These are phyloP conservation scores for Ectemnius lituratus DNA, from an alignment of 2,888 invertebrate species.

Conservation along the genomic window DNA sequence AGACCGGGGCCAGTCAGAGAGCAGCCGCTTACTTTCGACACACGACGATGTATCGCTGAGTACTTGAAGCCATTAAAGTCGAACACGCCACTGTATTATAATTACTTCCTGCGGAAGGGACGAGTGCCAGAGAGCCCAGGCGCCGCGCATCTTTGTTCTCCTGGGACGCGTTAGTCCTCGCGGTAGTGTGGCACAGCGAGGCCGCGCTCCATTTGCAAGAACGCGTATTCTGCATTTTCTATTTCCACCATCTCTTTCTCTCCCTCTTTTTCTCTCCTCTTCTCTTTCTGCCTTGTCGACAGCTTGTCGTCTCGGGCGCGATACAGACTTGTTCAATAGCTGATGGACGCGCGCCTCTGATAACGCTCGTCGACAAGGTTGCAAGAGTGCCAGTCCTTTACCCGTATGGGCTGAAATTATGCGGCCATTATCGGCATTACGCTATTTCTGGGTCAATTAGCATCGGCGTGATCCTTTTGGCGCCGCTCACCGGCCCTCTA, in stretches of 20 bases:
- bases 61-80: neutral
- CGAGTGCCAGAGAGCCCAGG: neutral
- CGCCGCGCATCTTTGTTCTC: constrained; percentile 5
- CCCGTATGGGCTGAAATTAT: constrained; percentile 66
- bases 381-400: constrained; percentile 54
- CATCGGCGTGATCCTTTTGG: constrained; percentile 56
- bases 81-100: constrained; percentile 3
- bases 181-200: neutral
- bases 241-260: neutral
- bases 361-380: constrained; percentile 45
- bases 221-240: neutral
- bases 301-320: constrained; percentile 21
- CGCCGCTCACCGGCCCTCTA: constrained; percentile 31
- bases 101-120: constrained; percentile 9
- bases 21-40: neutral
- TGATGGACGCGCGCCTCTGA: constrained; percentile 21
- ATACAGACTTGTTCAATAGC: constrained; percentile 32
- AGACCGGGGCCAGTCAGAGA: too few species aligned
- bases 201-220: neutral
- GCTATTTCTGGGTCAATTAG: constrained; percentile 65
- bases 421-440: constrained; percentile 63
- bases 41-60: neutral
- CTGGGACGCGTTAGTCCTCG: neutral
- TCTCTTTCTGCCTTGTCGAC: constrained; percentile 10
- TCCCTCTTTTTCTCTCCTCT: constrained; percentile 5